Evolutionary conservation across 2,113 vertebrate genomes (phyloP).

Genomic region (Felis chaus): DNA sequence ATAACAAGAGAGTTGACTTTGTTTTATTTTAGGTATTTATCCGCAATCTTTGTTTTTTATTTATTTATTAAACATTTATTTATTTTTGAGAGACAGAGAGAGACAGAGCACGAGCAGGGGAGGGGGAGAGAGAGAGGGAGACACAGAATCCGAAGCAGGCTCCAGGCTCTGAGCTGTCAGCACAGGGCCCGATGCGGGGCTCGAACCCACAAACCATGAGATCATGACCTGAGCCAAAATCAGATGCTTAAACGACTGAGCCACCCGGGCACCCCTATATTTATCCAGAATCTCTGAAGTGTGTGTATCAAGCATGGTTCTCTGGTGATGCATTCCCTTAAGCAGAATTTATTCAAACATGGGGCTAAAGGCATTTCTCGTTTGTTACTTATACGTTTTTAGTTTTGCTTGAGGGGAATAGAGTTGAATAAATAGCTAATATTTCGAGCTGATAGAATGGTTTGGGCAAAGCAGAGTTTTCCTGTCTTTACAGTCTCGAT

Average conservation of each 20-base stretch:
- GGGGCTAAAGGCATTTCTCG: background rate
- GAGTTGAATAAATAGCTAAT: slow-evolving; percentile 39
- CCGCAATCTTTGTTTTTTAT: background rate
- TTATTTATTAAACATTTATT: too few species aligned
- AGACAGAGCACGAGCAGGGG: too few species aligned
- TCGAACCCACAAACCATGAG: too few species aligned
- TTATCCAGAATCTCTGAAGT: background rate
- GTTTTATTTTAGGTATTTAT: background rate
- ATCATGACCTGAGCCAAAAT: too few species aligned
- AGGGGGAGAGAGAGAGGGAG: too few species aligned
- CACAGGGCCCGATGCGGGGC: too few species aligned
- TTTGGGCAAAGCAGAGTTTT: background rate
- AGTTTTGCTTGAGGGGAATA: background rate
- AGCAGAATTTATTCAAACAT: slow-evolving; percentile 32
- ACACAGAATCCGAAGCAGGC: too few species aligned
- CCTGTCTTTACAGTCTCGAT: background rate
- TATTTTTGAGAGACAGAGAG: too few species aligned
- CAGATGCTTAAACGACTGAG: too few species aligned
- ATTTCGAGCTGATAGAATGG: background rate
- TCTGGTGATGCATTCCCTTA: background rate
- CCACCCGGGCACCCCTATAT: too few species aligned
- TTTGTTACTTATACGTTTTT: background rate
- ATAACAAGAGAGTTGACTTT: background rate
- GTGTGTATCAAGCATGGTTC: slow-evolving; percentile 29
- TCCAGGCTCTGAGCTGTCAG: too few species aligned